Evolutionary conservation across 1,140 invertebrate species (phyloP), one percentile per base, ranked within the genome.

Genomic region (Calliphora vicina): DNA sequence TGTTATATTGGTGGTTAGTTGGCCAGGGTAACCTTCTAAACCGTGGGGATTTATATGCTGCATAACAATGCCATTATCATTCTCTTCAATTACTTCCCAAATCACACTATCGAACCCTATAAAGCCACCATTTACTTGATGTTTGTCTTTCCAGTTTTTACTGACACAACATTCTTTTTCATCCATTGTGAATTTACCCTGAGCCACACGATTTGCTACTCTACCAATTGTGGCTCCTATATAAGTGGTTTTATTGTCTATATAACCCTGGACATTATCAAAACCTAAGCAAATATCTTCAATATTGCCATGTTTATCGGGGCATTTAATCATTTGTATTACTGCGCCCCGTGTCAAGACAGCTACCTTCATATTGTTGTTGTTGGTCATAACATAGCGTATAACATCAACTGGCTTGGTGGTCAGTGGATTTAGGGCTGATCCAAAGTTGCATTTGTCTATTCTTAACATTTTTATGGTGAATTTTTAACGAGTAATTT

Each of bases 221-320:
- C 98, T 92, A 3, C 98, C 98, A 35, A 99, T 91, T 0, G 96
- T 95, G 0, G 95, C 94, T 8, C 98, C 98, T 87, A 99, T 95
- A 87, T 98, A 97, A 0, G 94, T 10, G 9, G 17, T 50, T 97
- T 95, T 84, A 23, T 67, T 1, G 25, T 67, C 61, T 20, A 67
- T 67, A 67, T 67, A 67, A 89, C 94, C 93, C 86, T 93, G 90
- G 13, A 97, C 91, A 87, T 94, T 92, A 87, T 97, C 95, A 88
- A 95, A 97, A n/a, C 96, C 96, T 15, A 96, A 91, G 0, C 94
- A 93, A 12, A 97, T 92, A 88, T 97, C 96, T 5, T 91, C 92
- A 1, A 93, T 71, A 45, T 92, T 91, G 0, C 95, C 94, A 87
- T 93, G 90, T 84, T 93, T 94, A 87, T 97, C 95, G 0, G 96